Conservation (phyloP, 1,140 invertebrate genomes). For the Ceratoteleas bidentatus region DNA sequence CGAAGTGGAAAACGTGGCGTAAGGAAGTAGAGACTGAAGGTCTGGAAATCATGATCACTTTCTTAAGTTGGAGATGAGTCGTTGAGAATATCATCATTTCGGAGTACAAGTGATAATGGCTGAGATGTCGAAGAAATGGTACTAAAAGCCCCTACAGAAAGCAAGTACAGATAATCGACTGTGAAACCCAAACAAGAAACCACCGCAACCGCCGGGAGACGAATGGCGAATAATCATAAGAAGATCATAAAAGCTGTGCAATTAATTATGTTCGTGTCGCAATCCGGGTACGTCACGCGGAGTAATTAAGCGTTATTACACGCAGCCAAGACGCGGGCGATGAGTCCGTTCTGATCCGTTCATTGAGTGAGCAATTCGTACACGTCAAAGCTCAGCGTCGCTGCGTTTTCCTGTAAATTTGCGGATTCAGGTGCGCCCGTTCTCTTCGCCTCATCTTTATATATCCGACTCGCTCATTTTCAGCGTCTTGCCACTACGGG, state of each 20-base stretch:
- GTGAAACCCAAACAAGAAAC: not conserved
- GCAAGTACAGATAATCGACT: too few species aligned
- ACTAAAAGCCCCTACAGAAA: too few species aligned
- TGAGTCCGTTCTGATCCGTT: slow-evolving; percentile 1
- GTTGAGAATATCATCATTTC: too few species aligned
- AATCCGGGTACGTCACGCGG: too few species aligned
- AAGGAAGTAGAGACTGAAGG: too few species aligned
- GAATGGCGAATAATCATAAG: not conserved
- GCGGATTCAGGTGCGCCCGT: slow-evolving; percentile 27
- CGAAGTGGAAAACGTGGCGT: too few species aligned
- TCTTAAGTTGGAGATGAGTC: too few species aligned
- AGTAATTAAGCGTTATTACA: too few species aligned
- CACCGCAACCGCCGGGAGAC: not conserved
- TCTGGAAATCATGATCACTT: too few species aligned
- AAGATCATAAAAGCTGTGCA: not conserved
- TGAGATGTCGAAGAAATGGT: too few species aligned
- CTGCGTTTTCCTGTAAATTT: slow-evolving; percentile 41
- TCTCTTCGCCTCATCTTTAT: slow-evolving; percentile 23
- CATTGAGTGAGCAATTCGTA: slow-evolving; percentile 4
- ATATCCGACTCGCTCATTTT: slow-evolving; percentile 45
- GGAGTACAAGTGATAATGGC: too few species aligned
- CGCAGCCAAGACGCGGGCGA: not conserved
- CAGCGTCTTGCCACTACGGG: slow-evolving; percentile 37
- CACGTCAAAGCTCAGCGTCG: slow-evolving; percentile 16
- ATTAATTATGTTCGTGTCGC: too few species aligned